A percentile compares a stretch with the other conserved stretches of the same genome.
Evolutionary conservation across 64 coral and sea anemone species (phyloP).

Genomic region (Stichodactyla helianthus): DNA sequence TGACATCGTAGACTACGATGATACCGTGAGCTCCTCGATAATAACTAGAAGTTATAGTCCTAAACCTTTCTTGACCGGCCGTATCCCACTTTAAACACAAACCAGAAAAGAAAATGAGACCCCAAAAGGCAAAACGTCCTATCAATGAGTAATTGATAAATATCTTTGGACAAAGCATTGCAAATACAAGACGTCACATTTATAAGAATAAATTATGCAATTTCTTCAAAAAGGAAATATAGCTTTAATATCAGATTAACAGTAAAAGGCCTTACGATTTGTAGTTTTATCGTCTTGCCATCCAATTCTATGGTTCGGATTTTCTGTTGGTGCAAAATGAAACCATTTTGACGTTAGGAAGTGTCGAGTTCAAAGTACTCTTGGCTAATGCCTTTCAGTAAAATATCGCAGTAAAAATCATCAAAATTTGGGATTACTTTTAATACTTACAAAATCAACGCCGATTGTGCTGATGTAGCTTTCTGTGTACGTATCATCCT

Average conservation of each 20-base stretch:
- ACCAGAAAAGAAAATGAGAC: constrained; percentile 27
- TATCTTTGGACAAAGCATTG: constrained; percentile 12
- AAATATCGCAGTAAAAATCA: constrained; percentile 32
- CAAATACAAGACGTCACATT: constrained; percentile 12
- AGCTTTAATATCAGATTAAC: background rate
- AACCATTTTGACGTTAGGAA: constrained; percentile 17
- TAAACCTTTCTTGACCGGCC: constrained; percentile 88
- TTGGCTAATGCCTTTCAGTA: constrained; percentile 14
- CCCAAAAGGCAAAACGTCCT: background rate
- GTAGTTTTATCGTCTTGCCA: constrained; percentile 99
- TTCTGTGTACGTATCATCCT: constrained; percentile 99
- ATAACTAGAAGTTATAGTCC: constrained; percentile 96
- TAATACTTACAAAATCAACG: constrained; percentile 98
- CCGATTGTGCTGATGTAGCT: constrained; percentile 99
- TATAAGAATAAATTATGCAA: constrained; percentile 27
- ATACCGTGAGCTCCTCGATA: constrained; percentile 90
- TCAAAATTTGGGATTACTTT: constrained; percentile 22
- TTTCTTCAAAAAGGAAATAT: background rate
- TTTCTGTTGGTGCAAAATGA: constrained; percentile 68
- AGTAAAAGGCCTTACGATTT: constrained; percentile 82
- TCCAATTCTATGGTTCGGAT: constrained; percentile 99
- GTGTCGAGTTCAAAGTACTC: constrained; percentile 3
- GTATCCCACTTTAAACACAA: constrained; percentile 83
- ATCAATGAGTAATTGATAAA: constrained; percentile 26
- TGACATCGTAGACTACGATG: constrained; percentile 96